phyloP scores from a whole-genome alignment of 1,140 invertebrate species.

The Papilio glaucus region DNA sequence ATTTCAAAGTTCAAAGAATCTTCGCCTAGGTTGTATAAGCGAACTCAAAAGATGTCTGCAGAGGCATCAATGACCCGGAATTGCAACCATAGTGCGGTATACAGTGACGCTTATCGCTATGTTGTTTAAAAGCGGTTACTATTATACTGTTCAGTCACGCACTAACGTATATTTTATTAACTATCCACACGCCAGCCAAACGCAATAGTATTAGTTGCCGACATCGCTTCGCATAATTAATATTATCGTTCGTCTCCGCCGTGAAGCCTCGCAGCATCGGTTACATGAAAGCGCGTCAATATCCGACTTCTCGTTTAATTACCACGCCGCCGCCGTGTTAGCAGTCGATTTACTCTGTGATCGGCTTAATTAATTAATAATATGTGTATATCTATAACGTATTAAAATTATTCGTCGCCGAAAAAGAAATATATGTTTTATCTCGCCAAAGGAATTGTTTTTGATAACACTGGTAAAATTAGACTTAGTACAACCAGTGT shows the following conservation, averaged over 20 bases:
- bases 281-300: slow-evolving; percentile 65
- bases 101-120: neutral
- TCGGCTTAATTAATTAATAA: slow-evolving; percentile 10
- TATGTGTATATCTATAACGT: neutral
- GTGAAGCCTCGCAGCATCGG: slow-evolving; percentile 50
- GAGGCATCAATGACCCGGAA: slow-evolving; percentile 31
- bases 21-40: neutral
- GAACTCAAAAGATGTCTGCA: neutral
- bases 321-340: slow-evolving; percentile 41
- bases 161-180: slow-evolving; percentile 33
- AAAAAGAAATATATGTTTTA: neutral
- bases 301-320: slow-evolving; percentile 59
- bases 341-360: neutral
- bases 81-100: neutral
- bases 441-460: too few species aligned
- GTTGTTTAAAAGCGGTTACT: slow-evolving; percentile 1
- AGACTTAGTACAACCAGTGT: too few species aligned
- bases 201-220: neutral
- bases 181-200: slow-evolving; percentile 1
- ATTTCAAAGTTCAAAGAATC: neutral
- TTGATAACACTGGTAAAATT: too few species aligned
- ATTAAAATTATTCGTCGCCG: neutral
- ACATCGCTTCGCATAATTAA: slow-evolving; percentile 55
- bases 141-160: slow-evolving; percentile 24
- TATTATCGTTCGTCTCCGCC: slow-evolving; percentile 57